phyloP scores from a whole-genome alignment of 2,888 invertebrate genomes.

The Mimumesa dahlbomi region DNA sequence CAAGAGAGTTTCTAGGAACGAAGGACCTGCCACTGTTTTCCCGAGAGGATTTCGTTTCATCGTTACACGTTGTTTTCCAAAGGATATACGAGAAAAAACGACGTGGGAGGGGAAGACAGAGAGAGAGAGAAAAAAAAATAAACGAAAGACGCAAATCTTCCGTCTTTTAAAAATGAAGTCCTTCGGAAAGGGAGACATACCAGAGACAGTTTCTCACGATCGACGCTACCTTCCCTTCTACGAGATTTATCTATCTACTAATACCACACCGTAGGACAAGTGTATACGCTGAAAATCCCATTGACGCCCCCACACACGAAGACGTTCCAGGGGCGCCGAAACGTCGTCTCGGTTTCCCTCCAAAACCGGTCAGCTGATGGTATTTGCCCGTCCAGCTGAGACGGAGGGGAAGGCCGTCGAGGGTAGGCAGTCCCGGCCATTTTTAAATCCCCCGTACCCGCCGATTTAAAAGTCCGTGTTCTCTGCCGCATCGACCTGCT shows the following conservation, averaged over 20 bases:
- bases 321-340: no score
- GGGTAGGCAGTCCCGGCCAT: slow-evolving; percentile 65
- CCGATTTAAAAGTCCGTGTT: slow-evolving; percentile 74
- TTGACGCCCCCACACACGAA: no score
- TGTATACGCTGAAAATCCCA: no score
- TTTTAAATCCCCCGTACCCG: slow-evolving; percentile 74
- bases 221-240: no score
- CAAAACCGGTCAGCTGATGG: slow-evolving; percentile 66
- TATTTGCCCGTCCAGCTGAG: slow-evolving; percentile 54
- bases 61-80: no score
- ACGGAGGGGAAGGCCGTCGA: slow-evolving; percentile 41
- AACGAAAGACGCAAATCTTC: no score
- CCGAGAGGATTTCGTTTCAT: background rate
- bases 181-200: no score
- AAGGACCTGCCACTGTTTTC: slow-evolving; percentile 27
- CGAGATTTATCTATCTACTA: no score
- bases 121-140: no score
- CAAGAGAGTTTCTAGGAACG: slow-evolving; percentile 33
- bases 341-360: slow-evolving; percentile 54
- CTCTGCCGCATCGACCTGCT: slow-evolving; percentile 51
- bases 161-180: no score
- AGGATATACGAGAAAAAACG: background rate
- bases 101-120: background rate
- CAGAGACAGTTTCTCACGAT: no score
- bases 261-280: no score